These are phyloP conservation scores for Coelinius sp. DNA, from an alignment of 2,888 invertebrate genomes.

Conservation along the genomic window DNA sequence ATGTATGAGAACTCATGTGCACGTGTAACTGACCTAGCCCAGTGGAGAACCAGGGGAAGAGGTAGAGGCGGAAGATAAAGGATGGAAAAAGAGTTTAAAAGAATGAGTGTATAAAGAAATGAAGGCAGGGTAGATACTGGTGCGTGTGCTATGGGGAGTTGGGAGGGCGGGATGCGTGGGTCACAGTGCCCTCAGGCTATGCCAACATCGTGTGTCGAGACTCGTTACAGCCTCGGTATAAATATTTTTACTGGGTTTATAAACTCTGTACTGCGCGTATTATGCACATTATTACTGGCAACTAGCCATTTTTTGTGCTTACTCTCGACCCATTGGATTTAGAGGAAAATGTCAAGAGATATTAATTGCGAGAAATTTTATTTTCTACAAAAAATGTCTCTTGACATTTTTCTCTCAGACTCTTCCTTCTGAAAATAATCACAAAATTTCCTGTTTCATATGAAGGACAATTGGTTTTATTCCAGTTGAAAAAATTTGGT, in stretches of 20 bases:
- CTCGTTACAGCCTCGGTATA: conserved; percentile 21
- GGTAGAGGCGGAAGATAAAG: conserved; percentile 32
- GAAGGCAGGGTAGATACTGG: conserved; percentile 52
- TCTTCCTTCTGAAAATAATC: too few relatives aligned
- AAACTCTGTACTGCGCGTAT: not conserved
- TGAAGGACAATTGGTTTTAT: too few relatives aligned
- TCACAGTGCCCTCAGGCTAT: conserved; percentile 64
- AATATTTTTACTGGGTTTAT: not conserved
- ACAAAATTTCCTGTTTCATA: too few relatives aligned
- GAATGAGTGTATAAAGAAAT: conserved; percentile 45
- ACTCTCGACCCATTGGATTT: not conserved
- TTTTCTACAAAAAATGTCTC: too few relatives aligned
- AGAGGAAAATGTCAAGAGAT: too few relatives aligned
- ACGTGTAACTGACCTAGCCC: conserved; percentile 20
- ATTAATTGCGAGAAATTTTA: too few relatives aligned
- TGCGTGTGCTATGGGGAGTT: conserved; percentile 53
- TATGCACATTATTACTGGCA: conserved; percentile 68
- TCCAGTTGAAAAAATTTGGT: too few relatives aligned
- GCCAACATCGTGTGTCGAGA: conserved; percentile 47
- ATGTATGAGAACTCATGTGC: conserved; percentile 10
- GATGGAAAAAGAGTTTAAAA: conserved; percentile 29
- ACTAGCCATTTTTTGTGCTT: conserved; percentile 61
- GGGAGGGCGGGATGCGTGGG: conserved; percentile 65
- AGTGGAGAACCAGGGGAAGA: conserved; percentile 24
- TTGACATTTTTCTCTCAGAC: too few relatives aligned